Evolutionary conservation across 2,888 invertebrate species (phyloP), one percentile per base, ranked within the genome.

Genomic region (Callimorpha dominula): DNA sequence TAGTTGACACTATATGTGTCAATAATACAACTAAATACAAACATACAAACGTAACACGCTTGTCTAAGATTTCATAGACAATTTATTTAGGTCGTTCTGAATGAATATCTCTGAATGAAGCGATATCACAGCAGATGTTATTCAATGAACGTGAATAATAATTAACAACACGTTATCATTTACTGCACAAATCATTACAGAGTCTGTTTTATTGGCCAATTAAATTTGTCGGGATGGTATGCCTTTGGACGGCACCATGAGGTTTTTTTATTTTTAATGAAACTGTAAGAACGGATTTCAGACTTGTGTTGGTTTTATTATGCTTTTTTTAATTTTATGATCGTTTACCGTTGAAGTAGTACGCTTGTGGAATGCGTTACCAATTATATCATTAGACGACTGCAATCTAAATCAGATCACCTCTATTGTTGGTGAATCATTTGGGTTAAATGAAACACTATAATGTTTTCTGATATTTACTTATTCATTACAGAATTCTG

Each of bases 81-180:
- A 68, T 50, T 42, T 81, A 89, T 87, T 78, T 88, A 88, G 89
- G 90, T 84, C 88, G 80, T 73, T 17, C 9, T 49, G 20, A 67
- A 57, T 81, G 71, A 79, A 79, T 89, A 78, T 80, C 78, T 77
- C 75, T 89, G 88, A 90, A 90, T 91, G 90, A 75, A 79, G 60
- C 77, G 78, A 81, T 77, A 73, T 73, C 79, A 81, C 84, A 86
- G 74, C 81, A 85, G 83, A 81, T 89, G 89, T 88, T 91, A 93
- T 93, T 94, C 92, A 94, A 94, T 94, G 91, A 94, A 83, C 88
- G 84, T 81, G 83, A 87, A 89, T 91, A 91, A 91, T 92, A 93
- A 94, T 93, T 93, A 93, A 88, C 80, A 80, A 72, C 66, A 72
- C 77, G 82, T 85, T 91, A 91, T 91, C 90, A 87, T 83, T 67